Evolutionary conservation across 30 jellyfish, hydroid and myxozoan species (phyloP).

Genomic region (Hydractinia symbiolongicarpus): DNA sequence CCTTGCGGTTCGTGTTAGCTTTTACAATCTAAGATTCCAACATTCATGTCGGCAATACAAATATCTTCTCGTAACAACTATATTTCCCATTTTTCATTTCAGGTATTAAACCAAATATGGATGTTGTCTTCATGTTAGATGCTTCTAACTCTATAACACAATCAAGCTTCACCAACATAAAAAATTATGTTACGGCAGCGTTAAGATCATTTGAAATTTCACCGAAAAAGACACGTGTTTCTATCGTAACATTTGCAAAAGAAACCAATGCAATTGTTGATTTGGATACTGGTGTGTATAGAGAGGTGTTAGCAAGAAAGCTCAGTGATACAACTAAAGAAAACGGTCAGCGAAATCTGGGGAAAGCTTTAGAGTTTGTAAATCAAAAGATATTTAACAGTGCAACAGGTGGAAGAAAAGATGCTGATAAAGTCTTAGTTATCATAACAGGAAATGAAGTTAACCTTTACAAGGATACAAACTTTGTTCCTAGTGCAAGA

Average conservation of each 20-base stretch:
- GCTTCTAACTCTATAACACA: constrained; percentile 20
- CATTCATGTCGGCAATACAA: too few species aligned
- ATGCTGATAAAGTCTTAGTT: constrained; percentile 36
- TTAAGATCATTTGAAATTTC: not conserved
- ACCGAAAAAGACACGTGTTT: constrained; percentile 38
- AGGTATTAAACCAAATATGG: constrained; percentile 40
- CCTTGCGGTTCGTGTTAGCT: too few species aligned
- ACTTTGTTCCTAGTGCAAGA: constrained; percentile 29
- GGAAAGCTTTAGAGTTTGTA: constrained; percentile 36
- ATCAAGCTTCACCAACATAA: not conserved
- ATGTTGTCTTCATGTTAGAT: constrained; percentile 37
- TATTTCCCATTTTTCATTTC: not conserved
- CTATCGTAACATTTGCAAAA: constrained; percentile 41
- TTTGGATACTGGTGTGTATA: constrained; percentile 20
- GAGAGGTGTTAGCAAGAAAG: not conserved
- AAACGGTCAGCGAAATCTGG: constrained; percentile 63
- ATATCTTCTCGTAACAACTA: too few species aligned
- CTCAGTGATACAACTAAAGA: not conserved
- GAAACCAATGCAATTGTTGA: constrained; percentile 33
- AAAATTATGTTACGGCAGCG: not conserved
- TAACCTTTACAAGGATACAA: constrained; percentile 37
- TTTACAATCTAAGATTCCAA: too few species aligned
- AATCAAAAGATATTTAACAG: constrained; percentile 15
- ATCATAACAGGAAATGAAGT: constrained; percentile 52
- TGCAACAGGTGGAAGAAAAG: not conserved